Evolutionary conservation across 2,797 vertebrate genomes (phyloP).

Genomic region (Schizopygopsis malacanthus): DNA sequence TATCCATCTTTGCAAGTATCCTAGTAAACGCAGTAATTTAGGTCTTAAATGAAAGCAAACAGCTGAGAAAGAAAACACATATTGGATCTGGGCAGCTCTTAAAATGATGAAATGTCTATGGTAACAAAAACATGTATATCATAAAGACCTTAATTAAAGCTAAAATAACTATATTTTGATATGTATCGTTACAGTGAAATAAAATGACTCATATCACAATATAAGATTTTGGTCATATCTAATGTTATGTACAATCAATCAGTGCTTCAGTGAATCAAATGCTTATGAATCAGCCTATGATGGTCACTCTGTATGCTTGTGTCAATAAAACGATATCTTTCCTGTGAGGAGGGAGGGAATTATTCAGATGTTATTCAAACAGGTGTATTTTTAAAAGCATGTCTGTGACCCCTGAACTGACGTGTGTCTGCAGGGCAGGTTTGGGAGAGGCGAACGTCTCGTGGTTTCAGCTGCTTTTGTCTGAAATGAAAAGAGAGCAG

Average conservation of each 20-base stretch:
- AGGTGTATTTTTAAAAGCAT: not conserved
- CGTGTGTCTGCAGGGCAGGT: not conserved
- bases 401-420: not conserved
- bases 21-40: too few relatives aligned
- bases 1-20: too few relatives aligned
- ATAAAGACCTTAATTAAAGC: too few relatives aligned
- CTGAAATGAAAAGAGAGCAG: constrained; percentile 12
- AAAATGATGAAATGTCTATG: too few relatives aligned
- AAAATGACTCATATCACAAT: too few relatives aligned
- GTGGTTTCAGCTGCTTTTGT: constrained; percentile 25
- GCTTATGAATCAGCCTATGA: not conserved
- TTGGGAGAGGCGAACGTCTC: not conserved
- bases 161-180: too few relatives aligned
- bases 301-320: not conserved
- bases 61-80: too few relatives aligned
- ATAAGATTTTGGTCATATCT: too few relatives aligned
- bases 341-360: not conserved
- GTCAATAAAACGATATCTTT: not conserved
- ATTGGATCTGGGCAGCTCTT: too few relatives aligned
- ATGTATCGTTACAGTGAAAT: too few relatives aligned
- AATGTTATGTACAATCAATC: not conserved
- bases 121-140: too few relatives aligned
- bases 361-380: not conserved
- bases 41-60: too few relatives aligned
- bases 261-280: not conserved